Evolutionary conservation across 2,888 invertebrate genomes (phyloP), one percentile per base, ranked within the genome.

Genomic region (Xylota segnis): DNA sequence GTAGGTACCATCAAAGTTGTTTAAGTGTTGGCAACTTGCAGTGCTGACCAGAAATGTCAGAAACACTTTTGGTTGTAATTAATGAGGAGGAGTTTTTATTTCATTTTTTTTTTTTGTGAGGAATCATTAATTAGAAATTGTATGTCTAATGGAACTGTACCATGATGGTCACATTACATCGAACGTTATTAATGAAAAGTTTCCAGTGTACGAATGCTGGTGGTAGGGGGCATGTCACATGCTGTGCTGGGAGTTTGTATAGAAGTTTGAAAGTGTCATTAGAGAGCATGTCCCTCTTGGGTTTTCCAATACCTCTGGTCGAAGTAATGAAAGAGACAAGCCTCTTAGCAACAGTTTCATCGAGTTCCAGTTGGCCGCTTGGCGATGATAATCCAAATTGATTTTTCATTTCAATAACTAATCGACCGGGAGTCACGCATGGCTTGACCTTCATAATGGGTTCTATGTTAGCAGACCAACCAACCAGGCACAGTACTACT

Each of bases 51-150:
- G 32, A 74, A 63, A 61, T 63, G 61, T 54, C 74, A 52, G 4
- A 40, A 74, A 18, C 63, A 61, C 9, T n/a, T 9, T 16, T 54
- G 32, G 58, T 5, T 18, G 9, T 63, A 63, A 54, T 61, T 52
- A 54, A 74, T 54, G 61, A 27, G n/a, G n/a, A 1, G 2, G 32
- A 6, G 34, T 56, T 23, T 23, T 23, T 23, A 10, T 52, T 23
- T 23, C n/a, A n/a, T 63, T 74, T 52, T 52, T 34, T 34, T 34
- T 37, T 37, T 37, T 10, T 9, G 16, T 56, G n/a, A 14, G 18
- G 1, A 10, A 63, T 63, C 47, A 59, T 71, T 58, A 45, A 71
- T 59, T 47, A 47, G 18, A 27, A 59, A 58, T n/a, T 23, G 50
- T 18, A 9, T 9, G n/a, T 23, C 40, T 47, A 14, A 47, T 56